Base-by-base conservation (phyloP, 2,113 vertebrate genomes). In the Indicator indicator region DNA sequence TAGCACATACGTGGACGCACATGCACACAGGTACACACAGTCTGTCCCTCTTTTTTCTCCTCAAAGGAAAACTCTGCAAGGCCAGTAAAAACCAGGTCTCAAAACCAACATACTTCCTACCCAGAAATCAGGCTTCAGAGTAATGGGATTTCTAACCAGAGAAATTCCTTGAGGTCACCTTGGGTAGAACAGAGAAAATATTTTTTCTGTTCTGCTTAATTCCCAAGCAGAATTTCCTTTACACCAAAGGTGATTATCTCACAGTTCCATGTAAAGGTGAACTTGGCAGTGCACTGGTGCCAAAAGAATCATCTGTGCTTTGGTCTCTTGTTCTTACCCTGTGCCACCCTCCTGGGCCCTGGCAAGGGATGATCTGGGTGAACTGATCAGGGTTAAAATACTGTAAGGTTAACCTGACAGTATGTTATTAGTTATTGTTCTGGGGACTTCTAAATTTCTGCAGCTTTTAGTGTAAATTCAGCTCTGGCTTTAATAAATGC, bases 1-100 rank as follows among this genome's bases (percentile, higher is more conserved):
- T 36, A 36, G 36, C 15, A 48, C 9, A 2, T 5, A 3, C 0
- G 1, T 36, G 36, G 36, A 36, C 36, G 8, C 36, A 36, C 36
- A 36, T 28, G 56, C 19, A 24, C 6, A 1, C 12, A 24, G 21
- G 8, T 28, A 46, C 19, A 24, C 6, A 1, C 12, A 24, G 21
- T 15, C 27, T 60, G 58, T 14, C 5, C 21, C 21, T 55, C 60
- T 64, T 62, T 52, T 26, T 67, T 19, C 23, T 70, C 28, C 48
- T 82, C 32, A 40, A 17, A 60, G 32, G 11, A 68, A 79, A 75
- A 19, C 23, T 73, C 21, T 19, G 0, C 9, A 42, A 9, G 26
- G 18, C 17, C 55, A n/a, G n/a, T 21, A 63, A 54, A 88, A 85
- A 68, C 12, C 59, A 60, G 26, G 11, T n/a, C n/a, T 73, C n/a